A percentile compares a stretch with the other conserved stretches of the same genome.
phyloP scores from a whole-genome alignment of 2,113 vertebrate genomes.

The Apteryx mantelli region DNA sequence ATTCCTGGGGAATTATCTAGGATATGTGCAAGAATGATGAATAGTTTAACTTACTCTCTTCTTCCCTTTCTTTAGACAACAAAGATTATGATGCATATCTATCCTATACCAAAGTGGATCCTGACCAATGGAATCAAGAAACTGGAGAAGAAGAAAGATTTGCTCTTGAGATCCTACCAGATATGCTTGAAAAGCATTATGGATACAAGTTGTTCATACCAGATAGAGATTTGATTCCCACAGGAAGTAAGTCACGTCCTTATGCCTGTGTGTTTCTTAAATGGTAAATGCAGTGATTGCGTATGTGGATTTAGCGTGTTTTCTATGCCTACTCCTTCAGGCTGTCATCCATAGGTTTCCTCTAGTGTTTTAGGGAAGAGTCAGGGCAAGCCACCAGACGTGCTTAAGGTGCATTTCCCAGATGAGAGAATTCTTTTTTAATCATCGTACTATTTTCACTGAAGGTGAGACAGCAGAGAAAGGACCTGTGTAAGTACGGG shows the following conservation, averaged over 20 bases:
- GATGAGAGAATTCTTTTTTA: background rate
- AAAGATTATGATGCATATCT: constrained; percentile 99
- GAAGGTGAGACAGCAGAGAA: background rate
- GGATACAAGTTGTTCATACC: constrained; percentile 99
- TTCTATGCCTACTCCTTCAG: background rate
- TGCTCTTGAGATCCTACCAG: constrained; percentile 96
- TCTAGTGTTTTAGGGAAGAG: background rate
- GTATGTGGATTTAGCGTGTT: background rate
- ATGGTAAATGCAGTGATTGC: background rate
- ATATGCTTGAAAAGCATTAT: constrained; percentile 98
- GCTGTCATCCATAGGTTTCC: background rate
- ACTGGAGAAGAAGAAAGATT: constrained; percentile 97
- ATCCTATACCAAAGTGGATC: constrained; percentile 99
- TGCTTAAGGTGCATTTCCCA: background rate
- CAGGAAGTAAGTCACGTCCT: constrained; percentile 90
- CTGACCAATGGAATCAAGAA: constrained; percentile 98
- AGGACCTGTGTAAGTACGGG: background rate
- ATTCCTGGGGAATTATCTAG: background rate
- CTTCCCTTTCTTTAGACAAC: constrained; percentile 82
- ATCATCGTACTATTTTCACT: background rate
- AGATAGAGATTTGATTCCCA: constrained; percentile 98
- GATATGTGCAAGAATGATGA: background rate
- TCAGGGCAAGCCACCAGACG: background rate
- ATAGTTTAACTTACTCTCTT: background rate
- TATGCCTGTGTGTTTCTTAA: background rate